Evolutionary conservation across 2,797 vertebrate genomes (phyloP), one percentile per base, ranked within the genome.

Genomic region (Anguilla pacifica): DNA sequence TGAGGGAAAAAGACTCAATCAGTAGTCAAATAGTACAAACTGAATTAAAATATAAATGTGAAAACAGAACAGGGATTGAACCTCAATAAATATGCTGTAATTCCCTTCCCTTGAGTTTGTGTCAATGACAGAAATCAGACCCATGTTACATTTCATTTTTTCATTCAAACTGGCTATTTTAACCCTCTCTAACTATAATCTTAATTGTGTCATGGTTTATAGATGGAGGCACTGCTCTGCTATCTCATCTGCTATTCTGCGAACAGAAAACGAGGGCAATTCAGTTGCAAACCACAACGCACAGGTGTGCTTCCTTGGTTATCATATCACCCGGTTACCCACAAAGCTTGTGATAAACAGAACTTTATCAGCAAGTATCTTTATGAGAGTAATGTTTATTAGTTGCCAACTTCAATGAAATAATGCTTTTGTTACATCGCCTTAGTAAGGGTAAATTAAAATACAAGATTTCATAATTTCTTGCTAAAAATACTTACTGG

Each of bases 1-100:
- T 5, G 35, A 87, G 22, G 90, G 89, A 89, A 93, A 93, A 89
- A 89, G 91, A 90, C 83, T 90, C 90, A 85, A 90, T 19, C 89
- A 77, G 77, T 86, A 88, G 92, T 94, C 88, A 89, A 91, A 90
- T 77, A 81, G 61, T 90, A 70, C 28, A 67, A 67, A 64, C 46
- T 28, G n/a, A 87, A 83, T 70, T 82, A 87, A 83, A 87, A 83
- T 87, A 82, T 51, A 35, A 67, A 67, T 59, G 70, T 83, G 13
- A 53, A 87, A 82, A 70, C 67, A 46, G 51, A 31, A 11, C 39
- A 43, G 39, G n/a, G 64, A 70, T 83, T 28, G 53, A 84, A 87
- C 49, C 83, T 84, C 82, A 84, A 53, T 49, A 87, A 70, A 83
- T 53, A 46, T 55, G 74, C 57, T 84, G 82, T 7, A 72, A 39